Evolutionary conservation across 2,888 invertebrate genomes (phyloP).

Genomic region (Zaprionus obscuricornis): DNA sequence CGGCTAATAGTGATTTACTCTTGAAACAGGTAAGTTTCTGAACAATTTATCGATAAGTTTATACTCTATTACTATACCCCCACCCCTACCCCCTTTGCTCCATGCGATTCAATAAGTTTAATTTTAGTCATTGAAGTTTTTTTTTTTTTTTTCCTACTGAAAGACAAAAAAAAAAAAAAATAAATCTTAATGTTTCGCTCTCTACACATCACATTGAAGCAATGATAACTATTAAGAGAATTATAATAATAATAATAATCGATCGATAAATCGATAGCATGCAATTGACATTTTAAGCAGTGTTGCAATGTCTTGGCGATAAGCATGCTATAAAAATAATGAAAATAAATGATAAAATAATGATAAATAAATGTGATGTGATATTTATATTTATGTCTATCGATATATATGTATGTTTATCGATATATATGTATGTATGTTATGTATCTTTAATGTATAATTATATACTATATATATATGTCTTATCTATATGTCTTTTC

Average conservation of each 20-base stretch:
- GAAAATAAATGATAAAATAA: no score
- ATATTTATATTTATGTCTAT: no score
- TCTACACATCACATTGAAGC: conserved; percentile 29
- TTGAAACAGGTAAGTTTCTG: conserved; percentile 91
- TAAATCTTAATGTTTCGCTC: conserved; percentile 21
- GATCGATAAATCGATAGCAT: conserved; percentile 56
- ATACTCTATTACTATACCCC: neutral
- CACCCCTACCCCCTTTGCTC: no score
- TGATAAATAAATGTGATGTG: no score
- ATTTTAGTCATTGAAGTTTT: no score
- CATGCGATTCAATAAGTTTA: no score
- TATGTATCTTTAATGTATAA: no score
- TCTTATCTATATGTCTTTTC: conserved; percentile 13
- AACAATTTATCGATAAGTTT: conserved; percentile 2
- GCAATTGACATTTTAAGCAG: conserved; percentile 47
- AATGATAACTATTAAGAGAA: conserved; percentile 33
- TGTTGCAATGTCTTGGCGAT: conserved; percentile 43
- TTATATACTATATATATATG: neutral
- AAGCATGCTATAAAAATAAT: conserved; percentile 47
- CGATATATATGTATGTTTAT: conserved; percentile 20
- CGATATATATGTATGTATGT: neutral
- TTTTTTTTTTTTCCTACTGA: no score
- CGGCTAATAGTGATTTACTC: conserved; percentile 95
- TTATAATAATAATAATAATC: no score
- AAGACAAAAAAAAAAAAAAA: neutral